Evolutionary conservation across 2,797 vertebrate species (phyloP).

Genomic region (Falco concolor): DNA sequence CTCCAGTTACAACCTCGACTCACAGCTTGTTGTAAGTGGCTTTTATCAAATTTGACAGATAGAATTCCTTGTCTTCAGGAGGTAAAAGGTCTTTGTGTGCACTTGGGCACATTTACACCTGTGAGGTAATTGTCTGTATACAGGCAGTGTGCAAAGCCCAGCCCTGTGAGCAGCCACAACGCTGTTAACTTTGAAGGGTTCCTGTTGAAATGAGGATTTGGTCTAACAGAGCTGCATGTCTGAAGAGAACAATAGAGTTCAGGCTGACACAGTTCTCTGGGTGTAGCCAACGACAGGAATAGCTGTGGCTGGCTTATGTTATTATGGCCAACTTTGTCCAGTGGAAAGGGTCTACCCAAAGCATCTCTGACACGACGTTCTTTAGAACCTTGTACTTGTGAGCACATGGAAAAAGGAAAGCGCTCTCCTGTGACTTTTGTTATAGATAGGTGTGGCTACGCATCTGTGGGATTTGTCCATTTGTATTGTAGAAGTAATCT

Average conservation of each 20-base stretch:
- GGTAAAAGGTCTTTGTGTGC: background rate
- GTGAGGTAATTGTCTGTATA: rapidly evolving
- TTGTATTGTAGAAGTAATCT: background rate
- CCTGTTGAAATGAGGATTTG: background rate
- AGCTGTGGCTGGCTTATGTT: background rate
- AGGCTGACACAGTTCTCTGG: background rate
- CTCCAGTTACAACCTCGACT: too few relatives aligned
- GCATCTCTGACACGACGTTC: background rate
- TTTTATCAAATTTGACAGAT: background rate
- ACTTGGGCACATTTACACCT: background rate
- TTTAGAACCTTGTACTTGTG: rapidly evolving
- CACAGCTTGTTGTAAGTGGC: background rate
- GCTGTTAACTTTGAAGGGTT: background rate
- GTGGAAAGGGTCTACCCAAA: background rate
- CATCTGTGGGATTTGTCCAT: background rate
- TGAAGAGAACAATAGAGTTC: background rate
- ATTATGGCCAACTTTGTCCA: background rate
- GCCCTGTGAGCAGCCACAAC: rapidly evolving
- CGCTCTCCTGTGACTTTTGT: rapidly evolving
- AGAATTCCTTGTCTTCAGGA: background rate
- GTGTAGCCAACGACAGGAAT: background rate
- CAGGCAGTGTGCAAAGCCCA: background rate
- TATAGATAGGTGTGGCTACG: rapidly evolving
- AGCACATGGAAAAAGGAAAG: background rate
- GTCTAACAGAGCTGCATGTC: background rate